Evolutionary conservation across 2,113 vertebrate species (phyloP).

Genomic region (Spilogale gracilis): DNA sequence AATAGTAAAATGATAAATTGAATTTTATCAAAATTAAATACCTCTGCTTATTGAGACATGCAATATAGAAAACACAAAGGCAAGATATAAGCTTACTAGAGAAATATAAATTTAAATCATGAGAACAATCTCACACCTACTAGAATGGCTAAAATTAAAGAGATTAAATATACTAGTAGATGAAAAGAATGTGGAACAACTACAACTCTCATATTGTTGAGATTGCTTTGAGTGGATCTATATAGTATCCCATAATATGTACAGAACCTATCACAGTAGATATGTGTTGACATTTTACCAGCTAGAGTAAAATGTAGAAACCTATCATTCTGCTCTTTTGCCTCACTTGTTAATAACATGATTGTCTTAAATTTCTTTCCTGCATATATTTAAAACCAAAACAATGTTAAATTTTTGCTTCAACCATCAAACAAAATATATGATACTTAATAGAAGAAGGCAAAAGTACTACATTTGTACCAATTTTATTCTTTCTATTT

Average conservation of each 20-base stretch:
- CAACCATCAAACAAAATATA: not conserved
- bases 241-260: not conserved
- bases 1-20: not conserved
- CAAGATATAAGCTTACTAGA: not conserved
- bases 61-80: not conserved
- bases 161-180: not conserved
- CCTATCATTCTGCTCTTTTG: not conserved
- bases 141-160: not conserved
- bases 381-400: not conserved
- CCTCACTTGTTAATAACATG: not conserved
- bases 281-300: not conserved
- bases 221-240: not conserved
- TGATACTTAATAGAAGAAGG: not conserved
- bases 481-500: not conserved
- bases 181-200: not conserved
- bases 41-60: not conserved
- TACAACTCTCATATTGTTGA: not conserved
- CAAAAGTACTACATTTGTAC: not conserved
- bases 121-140: not conserved
- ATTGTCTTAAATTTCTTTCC: not conserved
- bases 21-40: not conserved
- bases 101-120: not conserved
- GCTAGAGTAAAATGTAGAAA: not conserved
- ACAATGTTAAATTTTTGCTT: not conserved
- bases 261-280: not conserved